A percentile compares a stretch with the other conserved stretches of the same genome.
These are phyloP conservation scores for Bombyx mandarina DNA, from an alignment of 1,140 invertebrate genomes.

Conservation along the genomic window DNA sequence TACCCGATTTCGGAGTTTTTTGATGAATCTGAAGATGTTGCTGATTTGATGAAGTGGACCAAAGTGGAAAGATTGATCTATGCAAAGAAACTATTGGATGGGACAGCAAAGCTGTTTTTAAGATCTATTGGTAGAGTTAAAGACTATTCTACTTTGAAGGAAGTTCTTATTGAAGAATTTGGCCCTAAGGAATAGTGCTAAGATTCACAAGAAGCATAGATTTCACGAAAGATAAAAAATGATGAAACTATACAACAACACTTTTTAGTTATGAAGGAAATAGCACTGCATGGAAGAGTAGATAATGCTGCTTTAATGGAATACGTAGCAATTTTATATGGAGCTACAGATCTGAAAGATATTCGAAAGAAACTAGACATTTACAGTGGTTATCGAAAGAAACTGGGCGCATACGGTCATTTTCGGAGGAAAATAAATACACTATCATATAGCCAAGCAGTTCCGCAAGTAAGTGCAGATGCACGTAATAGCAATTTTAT, in stretches of 20 bases:
- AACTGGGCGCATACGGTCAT: conserved; percentile 23
- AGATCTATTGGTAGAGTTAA: no score
- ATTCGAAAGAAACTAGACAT: conserved; percentile 25
- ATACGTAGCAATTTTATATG: conserved; percentile 42
- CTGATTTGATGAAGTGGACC: no score
- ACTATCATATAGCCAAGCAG: not conserved
- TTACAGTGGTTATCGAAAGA: conserved; percentile 9
- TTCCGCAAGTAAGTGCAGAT: not conserved
- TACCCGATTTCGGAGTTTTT: no score
- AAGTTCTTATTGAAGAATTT: conserved; percentile 15
- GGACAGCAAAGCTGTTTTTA: no score
- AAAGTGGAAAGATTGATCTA: no score
- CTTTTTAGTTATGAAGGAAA: no score
- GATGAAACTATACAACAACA: conserved; percentile 11
- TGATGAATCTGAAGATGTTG: no score
- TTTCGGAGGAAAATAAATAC: conserved; percentile 15
- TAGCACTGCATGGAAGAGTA: conserved; percentile 12
- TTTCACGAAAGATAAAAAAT: conserved; percentile 14
- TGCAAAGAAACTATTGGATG: no score
- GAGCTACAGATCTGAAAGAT: conserved; percentile 25
- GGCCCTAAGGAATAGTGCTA: conserved; percentile 16
- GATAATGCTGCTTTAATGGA: conserved; percentile 32
- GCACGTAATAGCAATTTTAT: no score
- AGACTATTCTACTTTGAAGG: conserved; percentile 5
- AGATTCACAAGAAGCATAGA: conserved; percentile 12